A percentile compares a stretch with the other conserved stretches of the same genome.
Evolutionary conservation across 2,797 vertebrate species (phyloP).

Genomic region (Mycteria americana): DNA sequence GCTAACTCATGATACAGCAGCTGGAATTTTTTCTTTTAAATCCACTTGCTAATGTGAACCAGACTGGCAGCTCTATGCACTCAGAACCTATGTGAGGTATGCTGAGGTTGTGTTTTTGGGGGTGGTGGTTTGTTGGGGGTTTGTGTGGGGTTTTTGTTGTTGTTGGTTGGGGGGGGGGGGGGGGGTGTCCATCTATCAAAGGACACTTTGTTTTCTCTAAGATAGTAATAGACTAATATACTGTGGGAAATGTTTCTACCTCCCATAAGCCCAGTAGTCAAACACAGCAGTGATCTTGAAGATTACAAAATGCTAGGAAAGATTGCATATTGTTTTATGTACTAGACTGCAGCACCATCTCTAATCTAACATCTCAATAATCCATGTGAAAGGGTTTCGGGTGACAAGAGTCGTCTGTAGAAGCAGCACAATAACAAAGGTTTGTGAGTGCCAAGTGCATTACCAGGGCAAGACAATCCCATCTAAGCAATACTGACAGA

Average conservation of each 20-base stretch:
- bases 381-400: accelerated
- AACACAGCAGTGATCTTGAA: not conserved
- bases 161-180: too few relatives aligned
- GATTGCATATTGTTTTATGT: accelerated
- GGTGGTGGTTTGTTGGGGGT: accelerated
- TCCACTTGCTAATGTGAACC: not conserved
- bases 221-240: accelerated
- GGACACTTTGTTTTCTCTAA: not conserved
- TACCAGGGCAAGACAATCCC: not conserved
- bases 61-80: not conserved
- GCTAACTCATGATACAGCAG: not conserved
- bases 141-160: accelerated
- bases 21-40: not conserved
- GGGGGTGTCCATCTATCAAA: not conserved
- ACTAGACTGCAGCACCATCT: not conserved
- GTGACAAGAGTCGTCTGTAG: not conserved
- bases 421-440: not conserved
- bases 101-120: accelerated
- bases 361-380: not conserved
- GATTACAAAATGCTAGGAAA: not conserved
- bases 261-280: not conserved
- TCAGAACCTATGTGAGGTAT: not conserved
- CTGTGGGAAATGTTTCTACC: not conserved
- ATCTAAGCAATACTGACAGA: not conserved
- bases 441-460: not conserved